Evolutionary conservation across 2,797 vertebrate genomes (phyloP).

Genomic region (Neosalanx taihuensis): DNA sequence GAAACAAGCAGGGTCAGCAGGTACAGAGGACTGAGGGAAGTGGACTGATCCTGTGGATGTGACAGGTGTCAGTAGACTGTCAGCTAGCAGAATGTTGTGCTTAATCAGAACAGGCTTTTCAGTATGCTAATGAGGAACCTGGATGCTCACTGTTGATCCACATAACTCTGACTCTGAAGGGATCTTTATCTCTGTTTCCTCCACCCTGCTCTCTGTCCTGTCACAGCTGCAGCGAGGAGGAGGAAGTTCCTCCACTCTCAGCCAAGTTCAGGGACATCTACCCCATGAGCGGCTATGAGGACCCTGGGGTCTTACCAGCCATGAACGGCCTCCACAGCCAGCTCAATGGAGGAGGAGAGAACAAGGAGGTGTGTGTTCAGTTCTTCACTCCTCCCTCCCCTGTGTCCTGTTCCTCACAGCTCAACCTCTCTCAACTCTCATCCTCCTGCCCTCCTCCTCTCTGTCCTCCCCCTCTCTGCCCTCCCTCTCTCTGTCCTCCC

Average conservation of each 20-base stretch:
- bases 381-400: too few relatives aligned
- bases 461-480: not conserved
- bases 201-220: slow-evolving; percentile 28
- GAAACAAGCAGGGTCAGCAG: too few relatives aligned
- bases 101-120: too few relatives aligned
- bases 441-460: not conserved
- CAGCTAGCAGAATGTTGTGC: too few relatives aligned
- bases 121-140: too few relatives aligned
- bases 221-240: slow-evolving; percentile 87
- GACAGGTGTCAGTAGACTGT: too few relatives aligned
- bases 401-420: too few relatives aligned
- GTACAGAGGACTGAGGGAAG: too few relatives aligned
- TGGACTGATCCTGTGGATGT: too few relatives aligned
- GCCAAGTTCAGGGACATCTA: slow-evolving; percentile 90
- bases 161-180: not conserved
- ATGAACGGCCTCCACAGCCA: slow-evolving; percentile 88
- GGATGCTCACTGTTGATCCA: too few relatives aligned
- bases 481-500: not conserved
- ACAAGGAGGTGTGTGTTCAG: slow-evolving; percentile 61
- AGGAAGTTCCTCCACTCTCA: slow-evolving; percentile 87
- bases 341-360: slow-evolving; percentile 82
- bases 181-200: not conserved
- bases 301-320: slow-evolving; percentile 73
- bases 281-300: slow-evolving; percentile 84
- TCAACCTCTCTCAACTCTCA: too few relatives aligned